Conservation (phyloP, 2,113 vertebrate genomes). For the Otocyon megalotis region DNA sequence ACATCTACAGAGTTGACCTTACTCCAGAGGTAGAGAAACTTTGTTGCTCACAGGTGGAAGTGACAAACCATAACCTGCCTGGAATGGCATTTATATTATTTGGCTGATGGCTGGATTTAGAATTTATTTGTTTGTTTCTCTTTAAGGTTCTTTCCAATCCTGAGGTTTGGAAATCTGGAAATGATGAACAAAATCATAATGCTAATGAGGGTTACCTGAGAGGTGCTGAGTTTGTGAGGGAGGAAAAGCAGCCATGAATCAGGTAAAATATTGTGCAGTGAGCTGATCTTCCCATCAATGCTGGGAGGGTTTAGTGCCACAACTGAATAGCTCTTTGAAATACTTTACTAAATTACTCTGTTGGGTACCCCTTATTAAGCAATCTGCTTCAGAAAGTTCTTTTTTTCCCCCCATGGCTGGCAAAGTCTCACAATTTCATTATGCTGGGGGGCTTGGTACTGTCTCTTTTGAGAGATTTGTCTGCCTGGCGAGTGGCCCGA, state of each 20-base stretch:
- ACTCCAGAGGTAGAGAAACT: neutral
- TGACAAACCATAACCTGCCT: fast-evolving
- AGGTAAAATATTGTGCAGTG: neutral
- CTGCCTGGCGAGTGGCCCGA: constrained; percentile 55
- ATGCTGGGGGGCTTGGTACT: constrained; percentile 1
- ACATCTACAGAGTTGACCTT: fast-evolving
- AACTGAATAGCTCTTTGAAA: constrained; percentile 50
- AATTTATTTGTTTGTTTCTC: neutral
- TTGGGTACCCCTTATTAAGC: constrained; percentile 66
- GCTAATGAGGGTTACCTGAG: neutral
- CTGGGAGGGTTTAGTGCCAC: neutral
- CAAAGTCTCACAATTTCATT: constrained; percentile 69
- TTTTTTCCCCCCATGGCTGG: neutral
- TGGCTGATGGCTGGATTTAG: neutral
- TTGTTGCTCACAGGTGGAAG: fast-evolving
- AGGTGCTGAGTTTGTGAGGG: neutral
- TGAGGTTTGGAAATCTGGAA: neutral
- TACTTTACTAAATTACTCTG: constrained; percentile 54
- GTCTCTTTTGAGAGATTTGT: constrained; percentile 65
- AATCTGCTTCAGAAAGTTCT: constrained; percentile 66
- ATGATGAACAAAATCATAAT: neutral
- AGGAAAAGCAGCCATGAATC: neutral
- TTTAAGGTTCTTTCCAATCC: neutral
- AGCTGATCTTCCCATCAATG: neutral
- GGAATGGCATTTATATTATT: fast-evolving